Conservation (phyloP, 1,140 invertebrate species). For the Nasonia giraulti region DNA sequence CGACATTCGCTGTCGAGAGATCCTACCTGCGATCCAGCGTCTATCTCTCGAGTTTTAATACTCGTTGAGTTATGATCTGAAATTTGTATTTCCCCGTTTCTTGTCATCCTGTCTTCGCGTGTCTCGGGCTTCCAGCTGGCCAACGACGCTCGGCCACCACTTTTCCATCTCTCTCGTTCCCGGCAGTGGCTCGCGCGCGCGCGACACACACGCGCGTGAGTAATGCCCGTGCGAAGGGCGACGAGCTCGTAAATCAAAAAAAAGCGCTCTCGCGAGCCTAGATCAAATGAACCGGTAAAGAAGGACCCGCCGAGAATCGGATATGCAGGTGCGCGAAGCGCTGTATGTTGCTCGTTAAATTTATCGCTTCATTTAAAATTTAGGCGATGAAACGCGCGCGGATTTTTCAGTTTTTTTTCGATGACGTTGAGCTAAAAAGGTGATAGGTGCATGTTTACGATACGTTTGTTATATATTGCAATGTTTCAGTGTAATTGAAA, state of each 20-base stretch:
- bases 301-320: slow-evolving; percentile 1
- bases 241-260: slow-evolving; percentile 37
- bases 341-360: slow-evolving; percentile 52
- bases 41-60: neutral
- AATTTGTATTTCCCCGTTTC: slow-evolving; percentile 20
- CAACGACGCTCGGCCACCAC: neutral
- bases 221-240: neutral
- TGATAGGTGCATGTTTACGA: too few species aligned
- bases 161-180: slow-evolving; percentile 2
- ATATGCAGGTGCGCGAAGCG: neutral
- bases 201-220: neutral
- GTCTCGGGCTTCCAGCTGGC: slow-evolving; percentile 4
- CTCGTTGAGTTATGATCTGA: slow-evolving; percentile 10
- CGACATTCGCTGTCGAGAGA: neutral
- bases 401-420: too few species aligned
- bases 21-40: neutral
- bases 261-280: neutral
- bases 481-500: too few species aligned
- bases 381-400: neutral
- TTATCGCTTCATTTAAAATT: slow-evolving; percentile 64
- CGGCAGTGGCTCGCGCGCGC: neutral
- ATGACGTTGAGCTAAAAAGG: too few species aligned
- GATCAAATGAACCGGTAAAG: slow-evolving; percentile 35
- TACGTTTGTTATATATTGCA: too few species aligned
- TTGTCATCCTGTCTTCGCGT: neutral